These are phyloP conservation scores for Erpornis zantholeuca DNA, from an alignment of 2,113 vertebrate species.

Conservation along the genomic window DNA sequence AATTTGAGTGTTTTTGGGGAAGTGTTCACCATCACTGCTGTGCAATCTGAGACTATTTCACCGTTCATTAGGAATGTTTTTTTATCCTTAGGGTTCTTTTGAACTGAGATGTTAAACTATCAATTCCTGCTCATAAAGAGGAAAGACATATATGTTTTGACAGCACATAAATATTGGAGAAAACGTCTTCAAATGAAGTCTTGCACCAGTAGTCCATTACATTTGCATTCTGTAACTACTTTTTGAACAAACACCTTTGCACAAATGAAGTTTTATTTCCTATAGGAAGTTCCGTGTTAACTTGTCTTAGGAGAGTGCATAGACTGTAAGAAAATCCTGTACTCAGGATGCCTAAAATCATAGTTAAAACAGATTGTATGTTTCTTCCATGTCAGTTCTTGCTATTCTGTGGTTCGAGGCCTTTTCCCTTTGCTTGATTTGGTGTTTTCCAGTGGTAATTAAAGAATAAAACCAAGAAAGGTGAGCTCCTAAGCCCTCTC, in stretches of 20 bases:
- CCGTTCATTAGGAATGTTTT: not conserved
- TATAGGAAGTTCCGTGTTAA: not conserved
- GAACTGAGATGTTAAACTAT: not conserved
- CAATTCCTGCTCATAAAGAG: not conserved
- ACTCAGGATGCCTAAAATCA: not conserved
- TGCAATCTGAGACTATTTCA: not conserved
- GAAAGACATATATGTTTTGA: not conserved
- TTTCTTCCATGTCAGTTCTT: not conserved
- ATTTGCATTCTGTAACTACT: not conserved
- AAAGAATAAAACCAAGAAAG: not conserved
- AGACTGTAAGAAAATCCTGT: not conserved
- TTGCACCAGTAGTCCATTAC: not conserved
- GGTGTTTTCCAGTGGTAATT: not conserved
- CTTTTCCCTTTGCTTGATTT: not conserved
- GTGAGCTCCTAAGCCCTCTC: not conserved
- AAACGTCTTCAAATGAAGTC: not conserved
- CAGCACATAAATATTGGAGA: not conserved
- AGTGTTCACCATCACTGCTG: not conserved
- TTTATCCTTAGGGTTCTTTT: not conserved
- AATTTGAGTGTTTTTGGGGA: not conserved
- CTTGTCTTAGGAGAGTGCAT: not conserved
- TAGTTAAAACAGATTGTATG: not conserved
- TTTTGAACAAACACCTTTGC: not conserved
- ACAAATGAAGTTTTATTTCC: not conserved
- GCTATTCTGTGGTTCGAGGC: not conserved